Evolutionary conservation across 92 coral and sea anemone species (phyloP).

Genomic region (Isaurus tuberculatus): DNA sequence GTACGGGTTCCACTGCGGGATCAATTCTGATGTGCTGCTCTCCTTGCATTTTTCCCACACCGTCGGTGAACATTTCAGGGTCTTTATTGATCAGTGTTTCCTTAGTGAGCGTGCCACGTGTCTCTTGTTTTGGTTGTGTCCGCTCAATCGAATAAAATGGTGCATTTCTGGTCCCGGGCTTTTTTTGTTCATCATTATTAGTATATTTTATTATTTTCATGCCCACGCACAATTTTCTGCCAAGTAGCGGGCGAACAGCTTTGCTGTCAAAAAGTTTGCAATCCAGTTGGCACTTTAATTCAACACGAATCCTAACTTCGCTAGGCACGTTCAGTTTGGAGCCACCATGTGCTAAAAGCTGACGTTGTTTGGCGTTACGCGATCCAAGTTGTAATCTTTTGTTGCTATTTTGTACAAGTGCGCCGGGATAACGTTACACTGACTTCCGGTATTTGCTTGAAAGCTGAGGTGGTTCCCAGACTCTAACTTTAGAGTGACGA

Average conservation of each 20-base stretch:
- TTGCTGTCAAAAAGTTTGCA: constrained; percentile 59
- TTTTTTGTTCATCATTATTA: constrained; percentile 58
- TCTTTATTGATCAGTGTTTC: neutral
- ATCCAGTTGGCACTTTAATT: constrained; percentile 38
- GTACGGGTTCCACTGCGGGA: neutral
- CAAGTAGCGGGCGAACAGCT: constrained; percentile 66
- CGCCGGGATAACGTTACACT: constrained; percentile 62
- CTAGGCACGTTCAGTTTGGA: constrained; percentile 66
- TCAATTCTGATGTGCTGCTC: constrained; percentile 26
- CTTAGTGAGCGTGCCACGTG: neutral
- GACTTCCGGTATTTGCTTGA: constrained; percentile 71
- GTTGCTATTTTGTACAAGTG: constrained; percentile 62
- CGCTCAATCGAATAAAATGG: constrained; percentile 33
- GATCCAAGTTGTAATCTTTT: constrained; percentile 41
- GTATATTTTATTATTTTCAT: constrained; percentile 68
- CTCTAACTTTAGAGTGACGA: constrained; percentile 61
- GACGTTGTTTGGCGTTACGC: constrained; percentile 44
- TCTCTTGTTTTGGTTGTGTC: neutral
- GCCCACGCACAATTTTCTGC: constrained; percentile 67
- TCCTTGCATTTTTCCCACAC: constrained; percentile 10
- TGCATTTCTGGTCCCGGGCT: constrained; percentile 38
- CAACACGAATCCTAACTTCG: constrained; percentile 22
- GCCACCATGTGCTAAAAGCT: constrained; percentile 65
- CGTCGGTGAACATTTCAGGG: constrained; percentile 17
- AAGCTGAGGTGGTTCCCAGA: constrained; percentile 60